phyloP scores from a whole-genome alignment of 2,797 vertebrate genomes.

The Hyperoplus lanceolatus region DNA sequence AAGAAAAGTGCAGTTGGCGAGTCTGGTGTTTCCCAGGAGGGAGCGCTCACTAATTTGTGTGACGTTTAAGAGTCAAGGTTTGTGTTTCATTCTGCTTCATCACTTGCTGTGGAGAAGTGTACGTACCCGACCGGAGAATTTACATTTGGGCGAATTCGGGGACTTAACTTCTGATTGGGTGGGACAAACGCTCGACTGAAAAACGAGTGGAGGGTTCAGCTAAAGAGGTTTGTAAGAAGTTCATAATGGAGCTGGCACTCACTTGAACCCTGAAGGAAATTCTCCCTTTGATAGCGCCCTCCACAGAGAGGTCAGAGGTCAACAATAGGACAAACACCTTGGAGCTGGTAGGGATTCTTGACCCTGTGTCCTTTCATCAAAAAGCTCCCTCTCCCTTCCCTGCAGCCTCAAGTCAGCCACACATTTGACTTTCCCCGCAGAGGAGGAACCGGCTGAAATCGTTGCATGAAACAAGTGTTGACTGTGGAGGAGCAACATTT shows the following conservation, averaged over 20 bases:
- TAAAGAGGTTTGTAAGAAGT: constrained; percentile 36
- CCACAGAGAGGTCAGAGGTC: constrained; percentile 49
- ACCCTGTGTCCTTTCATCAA: not conserved
- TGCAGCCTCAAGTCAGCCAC: not conserved
- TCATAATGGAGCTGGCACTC: constrained; percentile 46
- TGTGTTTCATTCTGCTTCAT: constrained; percentile 66
- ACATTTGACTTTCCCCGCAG: constrained; percentile 8
- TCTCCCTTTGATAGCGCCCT: constrained; percentile 11
- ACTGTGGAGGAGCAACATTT: constrained; percentile 61
- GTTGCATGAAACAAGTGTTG: not conserved
- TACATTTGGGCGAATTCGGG: constrained; percentile 38
- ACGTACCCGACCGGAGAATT: constrained; percentile 58
- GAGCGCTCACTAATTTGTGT: constrained; percentile 38
- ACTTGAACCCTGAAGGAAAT: constrained; percentile 30
- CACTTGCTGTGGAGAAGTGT: constrained; percentile 72
- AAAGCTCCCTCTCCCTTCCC: not conserved
- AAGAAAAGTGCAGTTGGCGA: constrained; percentile 20
- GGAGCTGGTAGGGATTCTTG: constrained; percentile 24
- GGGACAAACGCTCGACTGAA: constrained; percentile 27
- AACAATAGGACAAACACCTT: constrained; percentile 47
- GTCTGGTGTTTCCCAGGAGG: constrained; percentile 42
- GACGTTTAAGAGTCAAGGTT: constrained; percentile 60
- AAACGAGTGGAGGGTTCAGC: constrained; percentile 42
- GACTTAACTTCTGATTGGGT: constrained; percentile 35
- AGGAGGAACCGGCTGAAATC: constrained; percentile 56